Evolutionary conservation across 2,113 vertebrate species (phyloP).

Genomic region (Trogon melanurus): DNA sequence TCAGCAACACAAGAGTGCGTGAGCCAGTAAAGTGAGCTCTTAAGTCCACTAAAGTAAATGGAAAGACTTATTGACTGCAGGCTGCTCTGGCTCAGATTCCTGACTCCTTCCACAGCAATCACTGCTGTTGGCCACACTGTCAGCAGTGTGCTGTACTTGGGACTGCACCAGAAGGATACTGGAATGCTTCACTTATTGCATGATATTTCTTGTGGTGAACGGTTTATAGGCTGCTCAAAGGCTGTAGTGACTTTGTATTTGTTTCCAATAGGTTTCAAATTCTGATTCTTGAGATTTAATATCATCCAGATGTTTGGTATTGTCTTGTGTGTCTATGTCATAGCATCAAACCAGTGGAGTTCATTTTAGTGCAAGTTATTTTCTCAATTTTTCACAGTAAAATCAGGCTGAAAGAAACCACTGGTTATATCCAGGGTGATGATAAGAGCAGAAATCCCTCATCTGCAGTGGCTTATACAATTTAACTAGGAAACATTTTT

Average conservation of each 20-base stretch:
- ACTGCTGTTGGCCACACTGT: background rate
- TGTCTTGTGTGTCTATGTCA: background rate
- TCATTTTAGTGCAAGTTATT: background rate
- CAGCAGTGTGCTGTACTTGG: background rate
- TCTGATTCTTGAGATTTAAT: background rate
- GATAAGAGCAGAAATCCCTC: background rate
- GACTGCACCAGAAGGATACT: background rate
- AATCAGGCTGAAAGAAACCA: background rate
- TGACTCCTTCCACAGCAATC: background rate
- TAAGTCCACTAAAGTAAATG: background rate
- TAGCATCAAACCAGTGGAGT: background rate
- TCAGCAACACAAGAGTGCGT: background rate
- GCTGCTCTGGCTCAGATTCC: background rate
- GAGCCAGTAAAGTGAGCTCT: constrained; percentile 2
- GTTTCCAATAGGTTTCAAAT: background rate
- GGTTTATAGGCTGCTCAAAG: constrained; percentile 12
- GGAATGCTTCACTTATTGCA: constrained; percentile 9
- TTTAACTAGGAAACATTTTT: background rate
- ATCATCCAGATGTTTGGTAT: constrained; percentile 7
- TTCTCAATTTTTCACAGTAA: background rate
- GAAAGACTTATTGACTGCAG: constrained; percentile 29
- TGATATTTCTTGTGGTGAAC: background rate
- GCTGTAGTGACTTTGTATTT: background rate
- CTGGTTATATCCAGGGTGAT: background rate
- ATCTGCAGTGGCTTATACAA: background rate